Evolutionary conservation across 37 sponge, comb jelly and placozoan species (phyloP), one percentile per base, ranked within the genome.

Genomic region (Dysidea cf. avara): DNA sequence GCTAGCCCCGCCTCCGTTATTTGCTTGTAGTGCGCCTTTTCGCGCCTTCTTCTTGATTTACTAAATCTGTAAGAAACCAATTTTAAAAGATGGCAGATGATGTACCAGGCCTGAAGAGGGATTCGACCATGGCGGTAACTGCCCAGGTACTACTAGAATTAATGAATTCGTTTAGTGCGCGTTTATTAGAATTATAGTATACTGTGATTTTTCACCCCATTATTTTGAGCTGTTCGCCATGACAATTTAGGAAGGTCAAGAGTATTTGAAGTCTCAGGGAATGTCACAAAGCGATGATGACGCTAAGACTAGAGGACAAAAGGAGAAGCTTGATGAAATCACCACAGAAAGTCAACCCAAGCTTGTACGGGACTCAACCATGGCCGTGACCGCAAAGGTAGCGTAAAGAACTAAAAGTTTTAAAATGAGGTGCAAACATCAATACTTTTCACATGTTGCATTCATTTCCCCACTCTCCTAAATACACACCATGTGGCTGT

Each of bases 101-200:
- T 7, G 33, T 11, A 40, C 70, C 89, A 11, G 25, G 53, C 34
- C 77, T 90, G 28, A 90, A 90, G 66, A 59, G 86, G n/a, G 86
- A 90, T 25, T 74, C 70, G 0, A 90, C 91, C 60, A 90, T 90
- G 91, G 82, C 64, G 3, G 86, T 84, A 0, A 89, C 90, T 22
- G 90, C 90, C 12, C 84, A 89, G 81, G 90, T 89, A 28, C 54
- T n/a, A n/a, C n/a, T n/a, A n/a, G 73, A 22, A 3, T 34, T 33
- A 25, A n/a, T 33, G 4, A n/a, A n/a, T n/a, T n/a, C n/a, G n/a
- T n/a, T n/a, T n/a, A n/a, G n/a, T n/a, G n/a, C n/a, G n/a, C n/a
- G n/a, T n/a, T n/a, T n/a, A n/a, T n/a, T n/a, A n/a, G n/a, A n/a
- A n/a, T n/a, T n/a, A n/a, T n/a, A n/a, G n/a, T n/a, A n/a, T n/a